Evolutionary conservation across 2,888 invertebrate species (phyloP), one percentile per base, ranked within the genome.

Genomic region (Drosophila prostipennis): DNA sequence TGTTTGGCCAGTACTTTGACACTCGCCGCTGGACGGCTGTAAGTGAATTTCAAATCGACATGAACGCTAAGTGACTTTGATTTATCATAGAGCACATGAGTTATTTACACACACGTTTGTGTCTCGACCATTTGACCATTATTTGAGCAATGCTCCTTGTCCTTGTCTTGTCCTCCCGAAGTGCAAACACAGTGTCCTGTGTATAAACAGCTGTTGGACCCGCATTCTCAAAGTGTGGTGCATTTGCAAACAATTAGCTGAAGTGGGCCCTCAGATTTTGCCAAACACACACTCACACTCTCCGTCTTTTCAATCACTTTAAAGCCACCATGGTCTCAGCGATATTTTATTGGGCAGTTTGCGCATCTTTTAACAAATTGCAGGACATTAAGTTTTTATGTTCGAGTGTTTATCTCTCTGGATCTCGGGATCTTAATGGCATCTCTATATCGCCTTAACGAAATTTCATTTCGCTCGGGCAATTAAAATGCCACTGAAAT

Each of bases 351-450:
- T 78, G 55, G 61, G 69, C 70, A 49, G 70, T 74, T 81, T 56
- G 71, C 74, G 77, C 71, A 43, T 74, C 85, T 70, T 63, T 85
- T 72, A 70, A 72, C 71, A 77, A 86, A 82, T 86, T 84, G 78
- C 56, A 67, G 60, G 74, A 70, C 81, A 81, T 88, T 83, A 85
- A 83, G 77, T 76, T 79, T 88, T 87, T 78, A 80, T 87, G 77
- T 54, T 46, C 11, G 16, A 60, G 46, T 75, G 48, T 56, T 51
- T 54, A 36, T 43, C 48, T 53, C 37, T 36, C 45, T 10, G n/a
- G 45, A 36, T 45, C 48, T 29, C 11, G 49, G 56, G 48, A 55
- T 74, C 34, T 48, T 58, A 65, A 37, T 58, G 64, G 73, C 48
- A 64, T 36, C 72, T 64, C 49, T 52, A 69, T 73, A 68, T 36